Percentiles rank a stretch among this genome's conserved stretches.
Evolutionary conservation across 1,140 invertebrate species (phyloP).

Genomic region (Nylanderia fulva): DNA sequence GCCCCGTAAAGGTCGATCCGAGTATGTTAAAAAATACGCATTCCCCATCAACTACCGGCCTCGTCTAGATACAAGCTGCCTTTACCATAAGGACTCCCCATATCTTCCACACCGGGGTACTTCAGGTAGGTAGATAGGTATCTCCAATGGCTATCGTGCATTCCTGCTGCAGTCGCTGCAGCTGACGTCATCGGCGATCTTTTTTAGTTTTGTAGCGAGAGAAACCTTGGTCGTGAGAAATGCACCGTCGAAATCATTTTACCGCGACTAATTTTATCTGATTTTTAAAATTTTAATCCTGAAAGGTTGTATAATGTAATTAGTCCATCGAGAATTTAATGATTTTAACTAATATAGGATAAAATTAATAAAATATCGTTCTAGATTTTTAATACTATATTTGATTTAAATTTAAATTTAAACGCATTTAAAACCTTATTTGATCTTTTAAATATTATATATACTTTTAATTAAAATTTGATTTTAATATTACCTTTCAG

Average conservation of each 20-base stretch:
- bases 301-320: background rate
- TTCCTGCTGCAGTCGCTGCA: constrained; percentile 25
- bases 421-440: background rate
- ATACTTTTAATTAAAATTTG: too few relatives aligned
- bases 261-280: background rate
- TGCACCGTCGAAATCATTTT: constrained; percentile 4
- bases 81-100: constrained; percentile 33
- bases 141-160: constrained; percentile 36
- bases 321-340: background rate
- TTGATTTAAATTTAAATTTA: too few relatives aligned
- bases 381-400: constrained; percentile 3
- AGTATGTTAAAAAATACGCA: constrained; percentile 39
- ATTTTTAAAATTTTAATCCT: background rate
- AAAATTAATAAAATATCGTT: background rate
- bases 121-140: constrained; percentile 20
- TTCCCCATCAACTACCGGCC: constrained; percentile 40
- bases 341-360: background rate
- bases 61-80: constrained; percentile 16
- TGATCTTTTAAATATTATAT: background rate
- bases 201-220: background rate
- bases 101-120: constrained; percentile 6
- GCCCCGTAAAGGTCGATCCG: constrained; percentile 45
- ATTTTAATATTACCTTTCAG: too few relatives aligned
- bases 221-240: background rate
- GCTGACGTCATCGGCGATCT: constrained; percentile 27